These are phyloP conservation scores for Nipponia nippon DNA, from an alignment of 2,113 vertebrate species.

Conservation along the genomic window DNA sequence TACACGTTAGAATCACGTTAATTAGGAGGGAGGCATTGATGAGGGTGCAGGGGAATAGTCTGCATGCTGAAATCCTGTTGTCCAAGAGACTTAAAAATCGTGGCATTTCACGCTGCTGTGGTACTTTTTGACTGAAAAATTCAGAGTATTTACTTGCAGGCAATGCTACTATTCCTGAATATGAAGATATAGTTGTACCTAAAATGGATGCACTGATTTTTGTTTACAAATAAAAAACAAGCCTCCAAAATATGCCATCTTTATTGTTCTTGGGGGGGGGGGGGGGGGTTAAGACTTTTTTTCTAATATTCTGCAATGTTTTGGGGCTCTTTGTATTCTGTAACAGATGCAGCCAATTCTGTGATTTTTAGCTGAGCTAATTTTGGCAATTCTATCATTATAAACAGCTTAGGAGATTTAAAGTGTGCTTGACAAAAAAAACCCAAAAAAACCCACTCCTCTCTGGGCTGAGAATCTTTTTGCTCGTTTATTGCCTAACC, in stretches of 20 bases:
- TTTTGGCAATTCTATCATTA: constrained; percentile 41
- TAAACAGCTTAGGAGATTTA: constrained; percentile 58
- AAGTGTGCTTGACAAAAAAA: constrained; percentile 30
- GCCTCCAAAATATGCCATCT: background rate
- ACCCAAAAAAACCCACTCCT: background rate
- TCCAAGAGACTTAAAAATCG: background rate
- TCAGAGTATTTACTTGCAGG: background rate
- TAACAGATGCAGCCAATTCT: constrained; percentile 43
- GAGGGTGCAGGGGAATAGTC: background rate
- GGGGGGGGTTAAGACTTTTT: background rate
- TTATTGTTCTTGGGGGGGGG: no score
- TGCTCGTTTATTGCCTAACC: constrained; percentile 21
- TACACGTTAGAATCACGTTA: background rate
- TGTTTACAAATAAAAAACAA: background rate
- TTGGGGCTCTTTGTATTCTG: background rate
- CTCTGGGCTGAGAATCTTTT: constrained; percentile 8
- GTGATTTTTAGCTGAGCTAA: constrained; percentile 23
- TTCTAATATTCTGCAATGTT: background rate
- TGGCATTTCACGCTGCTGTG: background rate
- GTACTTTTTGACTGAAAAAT: background rate
- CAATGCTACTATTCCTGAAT: background rate
- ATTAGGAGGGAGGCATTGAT: background rate
- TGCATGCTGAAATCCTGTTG: background rate
- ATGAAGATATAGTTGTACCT: background rate
- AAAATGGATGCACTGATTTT: background rate